phyloP scores from a whole-genome alignment of 2,113 vertebrate species.

The Engystomops pustulosus region DNA sequence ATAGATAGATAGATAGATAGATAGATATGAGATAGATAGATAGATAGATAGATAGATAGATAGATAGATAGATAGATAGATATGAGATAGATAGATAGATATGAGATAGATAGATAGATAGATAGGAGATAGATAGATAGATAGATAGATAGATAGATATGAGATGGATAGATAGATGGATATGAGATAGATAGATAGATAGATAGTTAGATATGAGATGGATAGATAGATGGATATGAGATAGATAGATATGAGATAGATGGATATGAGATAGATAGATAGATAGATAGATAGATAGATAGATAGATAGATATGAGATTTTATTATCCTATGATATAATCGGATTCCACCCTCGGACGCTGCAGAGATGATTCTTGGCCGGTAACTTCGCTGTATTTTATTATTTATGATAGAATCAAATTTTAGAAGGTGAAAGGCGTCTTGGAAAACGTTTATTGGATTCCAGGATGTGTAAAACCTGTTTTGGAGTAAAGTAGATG shows the following conservation, averaged over 20 bases:
- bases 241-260: neutral
- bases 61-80: too few relatives aligned
- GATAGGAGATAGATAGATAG: too few relatives aligned
- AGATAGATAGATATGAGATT: neutral
- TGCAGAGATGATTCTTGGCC: neutral
- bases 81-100: too few relatives aligned
- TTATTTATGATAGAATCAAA: slow-evolving; percentile 32
- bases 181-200: neutral
- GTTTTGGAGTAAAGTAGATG: slow-evolving; percentile 26
- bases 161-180: too few relatives aligned
- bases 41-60: too few relatives aligned
- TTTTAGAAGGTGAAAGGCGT: neutral
- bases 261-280: neutral
- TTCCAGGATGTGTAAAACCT: slow-evolving; percentile 1
- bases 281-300: neutral
- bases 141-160: too few relatives aligned
- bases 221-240: neutral
- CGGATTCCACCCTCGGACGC: slow-evolving; percentile 1
- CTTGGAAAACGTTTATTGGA: neutral
- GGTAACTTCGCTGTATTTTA: neutral
- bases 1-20: too few relatives aligned
- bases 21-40: too few relatives aligned
- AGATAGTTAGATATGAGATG: too few relatives aligned
- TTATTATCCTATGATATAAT: too few relatives aligned
- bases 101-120: too few relatives aligned